Conservation (phyloP, 2,797 vertebrate species). For the Chromis chromis region DNA sequence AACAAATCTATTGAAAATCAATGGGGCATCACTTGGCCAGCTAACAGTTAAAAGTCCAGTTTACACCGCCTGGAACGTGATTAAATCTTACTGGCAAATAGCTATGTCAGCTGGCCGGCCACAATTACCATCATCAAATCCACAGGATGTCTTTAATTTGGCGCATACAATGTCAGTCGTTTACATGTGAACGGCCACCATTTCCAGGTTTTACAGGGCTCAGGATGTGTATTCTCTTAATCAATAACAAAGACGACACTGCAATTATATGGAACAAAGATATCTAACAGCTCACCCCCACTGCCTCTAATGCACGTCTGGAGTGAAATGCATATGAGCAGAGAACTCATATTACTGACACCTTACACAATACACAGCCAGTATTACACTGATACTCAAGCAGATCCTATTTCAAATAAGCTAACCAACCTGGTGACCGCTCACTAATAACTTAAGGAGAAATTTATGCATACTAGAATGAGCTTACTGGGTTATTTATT, state of each 20-base stretch:
- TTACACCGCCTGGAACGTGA: constrained; percentile 43
- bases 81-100: constrained; percentile 65
- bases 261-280: constrained; percentile 62
- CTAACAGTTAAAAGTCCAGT: constrained; percentile 54
- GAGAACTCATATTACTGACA: constrained; percentile 58
- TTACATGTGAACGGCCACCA: constrained; percentile 65
- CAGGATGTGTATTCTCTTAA: constrained; percentile 72
- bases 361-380: constrained; percentile 52
- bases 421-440: constrained; percentile 22
- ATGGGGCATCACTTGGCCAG: constrained; percentile 42
- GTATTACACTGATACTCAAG: constrained; percentile 52
- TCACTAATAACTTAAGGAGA: constrained; percentile 34
- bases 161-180: constrained; percentile 66
- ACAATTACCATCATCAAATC: constrained; percentile 61
- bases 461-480: constrained; percentile 33
- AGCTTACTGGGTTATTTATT: constrained; percentile 35
- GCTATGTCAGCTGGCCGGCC: constrained; percentile 48
- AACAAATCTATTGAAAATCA: constrained; percentile 66
- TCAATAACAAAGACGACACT: constrained; percentile 54
- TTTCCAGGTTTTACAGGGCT: constrained; percentile 65
- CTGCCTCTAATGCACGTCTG: constrained; percentile 22
- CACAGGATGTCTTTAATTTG: constrained; percentile 72
- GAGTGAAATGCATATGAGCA: constrained; percentile 57
- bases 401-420: constrained; percentile 50
- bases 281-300: constrained; percentile 25